phyloP scores from a whole-genome alignment of 2,797 vertebrate species.

The Paguma larvata region DNA sequence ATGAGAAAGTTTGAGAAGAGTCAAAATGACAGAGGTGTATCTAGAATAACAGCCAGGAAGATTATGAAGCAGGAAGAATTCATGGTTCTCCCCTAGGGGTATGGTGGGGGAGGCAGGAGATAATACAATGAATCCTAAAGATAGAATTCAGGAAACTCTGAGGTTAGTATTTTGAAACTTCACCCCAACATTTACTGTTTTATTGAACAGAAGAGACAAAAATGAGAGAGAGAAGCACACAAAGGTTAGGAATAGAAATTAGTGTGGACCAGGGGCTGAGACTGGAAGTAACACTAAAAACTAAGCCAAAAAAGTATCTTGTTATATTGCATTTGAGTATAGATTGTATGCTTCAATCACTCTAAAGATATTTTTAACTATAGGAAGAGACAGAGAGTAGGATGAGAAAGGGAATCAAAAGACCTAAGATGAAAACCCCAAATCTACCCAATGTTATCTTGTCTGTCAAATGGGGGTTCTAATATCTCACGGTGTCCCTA shows the following conservation, averaged over 20 bases:
- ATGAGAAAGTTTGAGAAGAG: not conserved
- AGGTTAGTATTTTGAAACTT: not conserved
- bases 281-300: not conserved
- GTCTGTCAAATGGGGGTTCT: not conserved
- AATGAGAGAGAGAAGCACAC: not conserved
- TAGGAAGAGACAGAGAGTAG: not conserved
- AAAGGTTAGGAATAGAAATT: not conserved
- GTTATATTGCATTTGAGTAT: not conserved
- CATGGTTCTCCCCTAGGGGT: not conserved
- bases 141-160: not conserved
- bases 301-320: not conserved
- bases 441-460: not conserved
- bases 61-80: not conserved
- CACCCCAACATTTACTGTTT: not conserved
- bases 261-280: not conserved
- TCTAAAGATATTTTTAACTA: not conserved
- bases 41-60: not conserved
- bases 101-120: rapidly evolving
- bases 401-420: not conserved
- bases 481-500: not conserved
- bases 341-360: not conserved
- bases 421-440: not conserved
- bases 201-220: not conserved
- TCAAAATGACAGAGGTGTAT: not conserved
- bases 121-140: not conserved